Percentiles rank a stretch among this genome's conserved stretches.
These are phyloP conservation scores for Drosophila equinoxialis DNA, from an alignment of 1,140 invertebrate genomes.

Conservation along the genomic window DNA sequence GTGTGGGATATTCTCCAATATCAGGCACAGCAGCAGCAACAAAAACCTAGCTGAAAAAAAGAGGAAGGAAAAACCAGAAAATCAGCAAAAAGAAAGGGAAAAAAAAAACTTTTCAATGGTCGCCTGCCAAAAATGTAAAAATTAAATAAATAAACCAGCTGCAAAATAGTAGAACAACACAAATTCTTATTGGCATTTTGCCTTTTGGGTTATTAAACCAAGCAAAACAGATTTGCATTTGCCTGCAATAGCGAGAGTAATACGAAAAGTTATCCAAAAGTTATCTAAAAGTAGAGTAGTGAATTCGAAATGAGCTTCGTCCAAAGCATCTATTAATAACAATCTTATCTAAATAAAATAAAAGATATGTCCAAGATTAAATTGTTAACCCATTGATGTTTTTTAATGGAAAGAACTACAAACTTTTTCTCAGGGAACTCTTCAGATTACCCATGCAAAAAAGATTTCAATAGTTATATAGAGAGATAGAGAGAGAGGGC, in stretches of 20 bases:
- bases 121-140: conserved; percentile 13
- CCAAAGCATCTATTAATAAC: too few species aligned
- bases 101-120: not conserved
- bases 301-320: too few species aligned
- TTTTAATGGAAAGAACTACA: too few species aligned
- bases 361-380: too few species aligned
- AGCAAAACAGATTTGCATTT: conserved; percentile 10
- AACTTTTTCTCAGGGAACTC: not conserved
- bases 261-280: not conserved
- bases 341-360: too few species aligned
- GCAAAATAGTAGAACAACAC: conserved; percentile 8
- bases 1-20: conserved; percentile 7
- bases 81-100: not conserved
- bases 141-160: conserved; percentile 13
- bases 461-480: not conserved
- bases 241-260: conserved; percentile 1
- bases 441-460: not conserved
- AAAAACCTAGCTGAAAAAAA: not conserved
- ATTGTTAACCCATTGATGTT: too few species aligned
- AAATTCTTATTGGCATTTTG: conserved; percentile 12
- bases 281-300: too few species aligned
- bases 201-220: conserved; percentile 14
- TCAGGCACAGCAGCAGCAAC: not conserved
- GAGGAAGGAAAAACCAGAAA: not conserved
- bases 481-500: not conserved